Percentiles rank a stretch among this genome's conserved stretches.
Conservation (phyloP, 2,113 vertebrate genomes). For the Polyodon spathula region DNA sequence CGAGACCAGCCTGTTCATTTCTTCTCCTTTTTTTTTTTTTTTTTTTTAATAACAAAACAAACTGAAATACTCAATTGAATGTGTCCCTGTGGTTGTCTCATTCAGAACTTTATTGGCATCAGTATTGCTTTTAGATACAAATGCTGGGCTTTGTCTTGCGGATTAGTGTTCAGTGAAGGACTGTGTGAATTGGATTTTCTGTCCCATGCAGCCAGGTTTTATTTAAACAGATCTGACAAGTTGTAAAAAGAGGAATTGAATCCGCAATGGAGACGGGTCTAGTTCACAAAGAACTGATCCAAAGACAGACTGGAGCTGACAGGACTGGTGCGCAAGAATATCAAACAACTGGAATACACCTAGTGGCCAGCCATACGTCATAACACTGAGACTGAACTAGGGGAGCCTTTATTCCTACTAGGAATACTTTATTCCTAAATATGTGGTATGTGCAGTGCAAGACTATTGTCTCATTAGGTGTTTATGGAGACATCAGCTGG, state of each 20-base stretch:
- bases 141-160: constrained; percentile 13
- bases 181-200: not conserved
- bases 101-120: constrained; percentile 16
- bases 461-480: not conserved
- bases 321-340: not conserved
- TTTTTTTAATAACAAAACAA: constrained; percentile 9
- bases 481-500: not conserved
- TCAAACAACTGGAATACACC: not conserved
- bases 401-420: not conserved
- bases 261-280: not conserved
- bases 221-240: not conserved
- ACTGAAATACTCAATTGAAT: constrained; percentile 40
- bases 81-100: constrained; percentile 38
- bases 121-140: constrained; percentile 15
- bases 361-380: not conserved
- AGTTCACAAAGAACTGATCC: not conserved
- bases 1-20: too few relatives aligned
- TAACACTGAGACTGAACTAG: not conserved
- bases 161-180: not conserved
- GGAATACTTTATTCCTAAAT: not conserved
- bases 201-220: not conserved
- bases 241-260: not conserved
- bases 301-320: not conserved
- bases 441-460: not conserved
- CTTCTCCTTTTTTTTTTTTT: too few relatives aligned